Evolutionary conservation across 1,140 invertebrate genomes (phyloP), one percentile per base, ranked within the genome.

Genomic region (Zaprionus lachaisei): DNA sequence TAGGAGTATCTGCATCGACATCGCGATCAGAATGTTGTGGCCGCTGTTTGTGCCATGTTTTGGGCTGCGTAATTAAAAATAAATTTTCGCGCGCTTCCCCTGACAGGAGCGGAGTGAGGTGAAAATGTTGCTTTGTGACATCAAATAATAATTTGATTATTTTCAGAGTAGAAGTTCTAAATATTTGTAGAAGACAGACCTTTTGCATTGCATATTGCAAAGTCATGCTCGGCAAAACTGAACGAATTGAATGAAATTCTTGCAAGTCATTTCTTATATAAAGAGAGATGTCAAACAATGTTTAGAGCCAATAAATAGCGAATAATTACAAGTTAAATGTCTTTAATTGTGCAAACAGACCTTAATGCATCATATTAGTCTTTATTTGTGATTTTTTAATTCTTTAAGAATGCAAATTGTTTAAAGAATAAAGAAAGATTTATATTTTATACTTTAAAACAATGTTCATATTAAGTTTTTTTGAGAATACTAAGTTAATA

Each of bases 11-110:
- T 17, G 70, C 51, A 57, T 57, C 54, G 5, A 34, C 58, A 61
- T 69, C 51, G 6, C 58, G 71, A 87, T 87, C 72, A 83, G 83
- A 80, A 86, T 91, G 79, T 90, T 81, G 81, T 75, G 82, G 72
- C 54, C 82, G 80, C 79, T 87, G 81, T 84, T 87, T 91, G 79
- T 91, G 83, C 79, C 82, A 90, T 90, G 85, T 89, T 89, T 89
- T 83, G 76, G 85, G 81, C 81, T 80, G 75, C 85, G 81, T 89
- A 90, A 89, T 89, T 89, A 89, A 89, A 89, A 90, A 89, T 89
- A 89, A 89, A 89, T 90, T 89, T 90, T 89, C 81, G 84, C 84
- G 72, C 81, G 71, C 66, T 70, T 20, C 56, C 31, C 6, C 20
- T 1, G 7, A 55, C 79, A 89, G 84, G 85, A 64, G 68, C 63